Base-by-base conservation (phyloP, 2,797 vertebrate genomes). In the Catostomus latipinnis region DNA sequence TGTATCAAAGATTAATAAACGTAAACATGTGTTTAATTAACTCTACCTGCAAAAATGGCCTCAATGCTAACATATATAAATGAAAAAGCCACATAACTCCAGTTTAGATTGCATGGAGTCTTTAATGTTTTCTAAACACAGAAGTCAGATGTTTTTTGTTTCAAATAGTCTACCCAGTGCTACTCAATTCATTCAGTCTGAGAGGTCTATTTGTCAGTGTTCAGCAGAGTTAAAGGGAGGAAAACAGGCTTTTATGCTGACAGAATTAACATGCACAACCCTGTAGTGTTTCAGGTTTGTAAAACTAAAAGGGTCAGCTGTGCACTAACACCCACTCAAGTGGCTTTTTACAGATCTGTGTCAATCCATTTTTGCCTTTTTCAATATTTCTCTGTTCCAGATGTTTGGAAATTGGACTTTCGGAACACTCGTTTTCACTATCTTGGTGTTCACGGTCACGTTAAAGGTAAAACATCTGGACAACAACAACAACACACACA, bases 401-500 rank as follows among this genome's bases (percentile, higher is more conserved):
- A 93, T 98, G 90, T 97, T 98, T 93, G 98, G 98, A 87, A 98
- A 97, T 86, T 99, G 98, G 97, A 99, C 97, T 0, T 99, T 99
- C 67, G 98, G 98, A 78, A 98, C 97, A 0, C 91, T 99, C 84
- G 96, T 99, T 81, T 99, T 99, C 89, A 98, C 97, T 8, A 95
- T 97, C 80, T 92, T 99, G 11, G 96, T 99, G 71, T 96, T 99
- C 91, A 98, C 97, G 0, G 98, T 99, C 84, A 99, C 97, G 0
- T 91, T 99, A 71, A 99, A 99, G 97, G 98, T 99, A 91, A 82
- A 1, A 12, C 48, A 48, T 12, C 68, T 13, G 10, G 8, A 65
- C 34, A 16, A 76, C 60, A 10, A 9, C 18, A 8, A 18, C 18
- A 18, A 18, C 14, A 87, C 43, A 63, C 7, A 49, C 18, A 58